phyloP scores from a whole-genome alignment of 2,113 vertebrate species.

The Podarcis cretensis region DNA sequence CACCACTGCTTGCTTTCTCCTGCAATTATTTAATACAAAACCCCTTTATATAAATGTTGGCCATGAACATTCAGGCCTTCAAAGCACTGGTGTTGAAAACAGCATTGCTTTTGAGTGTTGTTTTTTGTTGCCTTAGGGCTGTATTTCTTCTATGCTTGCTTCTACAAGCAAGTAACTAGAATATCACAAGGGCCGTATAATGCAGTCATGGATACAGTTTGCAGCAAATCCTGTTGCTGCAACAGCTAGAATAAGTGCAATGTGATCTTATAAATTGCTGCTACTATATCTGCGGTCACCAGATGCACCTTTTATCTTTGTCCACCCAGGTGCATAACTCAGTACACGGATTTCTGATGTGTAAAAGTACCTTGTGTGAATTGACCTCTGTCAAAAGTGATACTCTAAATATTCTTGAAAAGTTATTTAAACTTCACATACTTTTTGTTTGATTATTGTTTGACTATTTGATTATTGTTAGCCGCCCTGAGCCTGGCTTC shows the following conservation, averaged over 20 bases:
- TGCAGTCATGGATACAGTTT: neutral
- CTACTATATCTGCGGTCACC: neutral
- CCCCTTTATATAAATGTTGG: neutral
- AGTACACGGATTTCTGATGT: neutral
- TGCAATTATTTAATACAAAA: neutral
- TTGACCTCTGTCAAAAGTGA: neutral
- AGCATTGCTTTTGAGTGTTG: neutral
- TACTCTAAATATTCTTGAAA: neutral
- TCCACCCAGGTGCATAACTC: neutral
- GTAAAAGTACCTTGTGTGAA: neutral
- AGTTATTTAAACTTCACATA: neutral
- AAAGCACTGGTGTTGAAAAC: neutral
- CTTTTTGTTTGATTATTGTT: too few species aligned
- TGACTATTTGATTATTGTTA: too few species aligned
- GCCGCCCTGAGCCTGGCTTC: too few species aligned
- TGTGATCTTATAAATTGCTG: neutral
- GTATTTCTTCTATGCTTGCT: neutral
- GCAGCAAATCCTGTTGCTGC: neutral
- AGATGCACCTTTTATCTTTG: neutral
- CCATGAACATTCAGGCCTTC: neutral
- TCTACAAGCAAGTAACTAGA: neutral
- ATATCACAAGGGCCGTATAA: neutral
- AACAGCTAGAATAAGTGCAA: neutral
- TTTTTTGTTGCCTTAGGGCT: neutral
- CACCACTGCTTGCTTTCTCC: neutral